phyloP scores from a whole-genome alignment of 2,888 invertebrate species.

The Nephrotoma guestfalica region DNA sequence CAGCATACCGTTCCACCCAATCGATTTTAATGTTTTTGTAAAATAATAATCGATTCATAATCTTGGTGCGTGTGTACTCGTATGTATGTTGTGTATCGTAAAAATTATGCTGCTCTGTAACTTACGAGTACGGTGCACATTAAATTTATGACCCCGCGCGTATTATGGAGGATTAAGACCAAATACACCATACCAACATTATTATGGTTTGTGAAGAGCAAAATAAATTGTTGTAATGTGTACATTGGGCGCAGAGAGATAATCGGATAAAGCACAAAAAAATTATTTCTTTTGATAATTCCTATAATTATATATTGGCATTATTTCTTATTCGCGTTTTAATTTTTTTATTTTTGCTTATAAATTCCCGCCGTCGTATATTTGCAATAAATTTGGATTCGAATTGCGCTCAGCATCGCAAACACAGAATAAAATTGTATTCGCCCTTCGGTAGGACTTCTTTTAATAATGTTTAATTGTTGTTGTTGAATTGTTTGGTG shows the following conservation, averaged over 20 bases:
- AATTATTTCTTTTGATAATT: neutral
- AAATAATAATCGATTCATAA: neutral
- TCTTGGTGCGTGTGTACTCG: neutral
- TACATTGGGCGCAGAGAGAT: neutral
- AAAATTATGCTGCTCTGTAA: neutral
- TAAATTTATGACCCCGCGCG: neutral
- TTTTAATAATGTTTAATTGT: neutral
- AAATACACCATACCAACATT: neutral
- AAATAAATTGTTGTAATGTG: neutral
- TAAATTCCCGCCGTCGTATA: neutral
- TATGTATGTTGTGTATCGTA: too few species aligned
- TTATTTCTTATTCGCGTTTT: neutral
- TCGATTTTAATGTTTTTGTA: neutral
- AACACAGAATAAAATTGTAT: neutral
- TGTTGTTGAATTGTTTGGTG: neutral
- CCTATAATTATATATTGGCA: neutral
- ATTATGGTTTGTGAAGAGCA: neutral
- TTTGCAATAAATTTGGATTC: neutral
- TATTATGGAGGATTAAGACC: neutral
- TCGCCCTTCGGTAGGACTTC: neutral
- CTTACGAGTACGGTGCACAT: neutral
- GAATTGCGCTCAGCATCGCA: neutral
- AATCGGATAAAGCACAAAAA: neutral
- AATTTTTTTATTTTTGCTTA: neutral
- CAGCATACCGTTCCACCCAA: neutral